These are phyloP conservation scores for Catharus fuscescens DNA, from an alignment of 2,113 vertebrate genomes.

Conservation along the genomic window DNA sequence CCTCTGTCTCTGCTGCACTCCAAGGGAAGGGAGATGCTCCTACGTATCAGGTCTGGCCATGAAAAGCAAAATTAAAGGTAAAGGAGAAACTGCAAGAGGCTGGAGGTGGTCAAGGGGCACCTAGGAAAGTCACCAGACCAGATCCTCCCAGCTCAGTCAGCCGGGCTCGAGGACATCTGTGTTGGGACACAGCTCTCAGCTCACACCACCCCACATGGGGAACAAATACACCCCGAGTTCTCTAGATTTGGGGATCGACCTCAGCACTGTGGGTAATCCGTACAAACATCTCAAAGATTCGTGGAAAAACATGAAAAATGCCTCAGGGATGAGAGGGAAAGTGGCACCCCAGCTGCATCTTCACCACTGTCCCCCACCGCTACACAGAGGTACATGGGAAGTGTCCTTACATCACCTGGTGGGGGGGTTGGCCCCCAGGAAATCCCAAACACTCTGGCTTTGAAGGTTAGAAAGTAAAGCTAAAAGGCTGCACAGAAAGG, in stretches of 20 bases:
- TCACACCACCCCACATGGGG: accelerated
- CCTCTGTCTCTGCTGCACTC: neutral
- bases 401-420: accelerated
- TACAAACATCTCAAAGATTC: accelerated
- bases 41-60: neutral
- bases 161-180: neutral
- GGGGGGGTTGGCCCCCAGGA: neutral
- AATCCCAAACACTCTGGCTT: neutral
- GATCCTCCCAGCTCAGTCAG: neutral
- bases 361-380: accelerated
- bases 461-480: neutral
- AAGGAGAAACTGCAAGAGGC: neutral
- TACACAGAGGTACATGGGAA: accelerated
- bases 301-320: neutral
- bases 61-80: neutral
- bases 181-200: accelerated
- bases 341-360: neutral
- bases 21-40: neutral
- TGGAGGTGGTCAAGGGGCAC: neutral
- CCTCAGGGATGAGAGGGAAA: neutral
- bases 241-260: neutral
- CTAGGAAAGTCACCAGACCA: accelerated
- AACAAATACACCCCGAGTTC: neutral
- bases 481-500: neutral
- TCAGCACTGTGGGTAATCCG: neutral